Evolutionary conservation across 2,797 vertebrate genomes (phyloP), one percentile per base, ranked within the genome.

Genomic region (Sebastes reedi): DNA sequence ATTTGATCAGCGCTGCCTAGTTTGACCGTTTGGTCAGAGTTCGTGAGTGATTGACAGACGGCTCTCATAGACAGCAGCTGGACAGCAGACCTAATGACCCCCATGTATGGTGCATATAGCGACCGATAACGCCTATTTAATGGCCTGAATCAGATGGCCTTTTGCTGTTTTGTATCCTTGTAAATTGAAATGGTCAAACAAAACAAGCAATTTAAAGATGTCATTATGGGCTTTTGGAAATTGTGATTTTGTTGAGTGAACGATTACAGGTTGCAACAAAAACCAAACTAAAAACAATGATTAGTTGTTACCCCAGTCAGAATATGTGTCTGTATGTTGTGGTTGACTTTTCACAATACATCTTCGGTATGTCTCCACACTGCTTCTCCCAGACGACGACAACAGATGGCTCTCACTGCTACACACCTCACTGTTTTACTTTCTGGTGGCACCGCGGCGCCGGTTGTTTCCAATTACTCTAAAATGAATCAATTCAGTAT

Each of bases 391-490:
- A 81, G 54, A 80, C 56, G 13, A 42, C 29, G 59, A 67, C 88
- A 88, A 67, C 88, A 89, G 77, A 89, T 85, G 85, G 81, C 67
- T 88, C 67, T 66, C 68, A 55, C 50, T 56, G 72, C 52, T 34
- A n/a, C 77, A 84, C 83, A 85, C 75, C 68, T 87, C 70, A 6
- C 46, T 81, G 75, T 88, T 90, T 50, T 79, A 77, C 74, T 79
- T 83, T 80, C 32, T 50, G 34, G 14, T 77, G 62, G 25, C 54
- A 73, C 59, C 3, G 24, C 71, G 39, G 79, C 80, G 77, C 67
- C 56, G 67, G 72, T 79, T 82, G 55, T 90, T 86, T 88, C 86
- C 83, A 90, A 65, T 88, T 84, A 86, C 64, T 70, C 59, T 39
- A 30, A 73, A 77, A 86, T 87, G 52, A 90, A 88, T 87, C 69